Percentiles rank a stretch among this genome's conserved stretches.
These are phyloP conservation scores for Notospermus geniculatus DNA, from an alignment of 1,140 invertebrate genomes.

Conservation along the genomic window DNA sequence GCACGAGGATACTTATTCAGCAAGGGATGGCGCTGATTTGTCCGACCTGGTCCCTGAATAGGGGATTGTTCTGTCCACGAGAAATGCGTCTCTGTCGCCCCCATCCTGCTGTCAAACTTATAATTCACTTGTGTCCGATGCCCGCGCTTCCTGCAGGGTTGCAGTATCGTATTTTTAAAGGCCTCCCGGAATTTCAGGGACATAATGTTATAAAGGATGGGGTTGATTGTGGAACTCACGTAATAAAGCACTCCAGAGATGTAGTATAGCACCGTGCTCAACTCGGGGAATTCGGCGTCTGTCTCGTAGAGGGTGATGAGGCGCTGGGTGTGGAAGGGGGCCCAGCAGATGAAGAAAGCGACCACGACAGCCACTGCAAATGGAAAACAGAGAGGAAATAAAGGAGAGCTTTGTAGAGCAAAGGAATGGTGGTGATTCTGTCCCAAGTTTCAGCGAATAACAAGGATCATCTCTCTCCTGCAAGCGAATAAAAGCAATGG, in stretches of 20 bases:
- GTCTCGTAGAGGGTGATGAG: conserved; percentile 72
- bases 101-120: conserved; percentile 7
- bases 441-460: too few relatives aligned
- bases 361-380: conserved; percentile 82
- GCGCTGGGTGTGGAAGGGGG: conserved; percentile 86
- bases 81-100: neutral
- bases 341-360: conserved; percentile 91
- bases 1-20: too few relatives aligned
- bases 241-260: conserved; percentile 68
- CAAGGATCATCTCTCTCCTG: too few relatives aligned
- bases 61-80: neutral
- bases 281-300: conserved; percentile 9
- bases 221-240: conserved; percentile 83
- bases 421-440: too few relatives aligned
- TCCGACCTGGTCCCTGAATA: neutral
- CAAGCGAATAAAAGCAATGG: too few relatives aligned
- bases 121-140: neutral
- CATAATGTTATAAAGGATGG: conserved; percentile 87
- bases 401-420: neutral
- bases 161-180: conserved; percentile 60
- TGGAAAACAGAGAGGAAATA: conserved; percentile 22
- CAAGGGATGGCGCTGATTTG: too few relatives aligned
- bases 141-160: conserved; percentile 9
- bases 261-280: conserved; percentile 25
- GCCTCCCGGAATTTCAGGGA: conserved; percentile 76